Evolutionary conservation across 2,113 vertebrate genomes (phyloP).

Genomic region (Cephalopterus ornatus): DNA sequence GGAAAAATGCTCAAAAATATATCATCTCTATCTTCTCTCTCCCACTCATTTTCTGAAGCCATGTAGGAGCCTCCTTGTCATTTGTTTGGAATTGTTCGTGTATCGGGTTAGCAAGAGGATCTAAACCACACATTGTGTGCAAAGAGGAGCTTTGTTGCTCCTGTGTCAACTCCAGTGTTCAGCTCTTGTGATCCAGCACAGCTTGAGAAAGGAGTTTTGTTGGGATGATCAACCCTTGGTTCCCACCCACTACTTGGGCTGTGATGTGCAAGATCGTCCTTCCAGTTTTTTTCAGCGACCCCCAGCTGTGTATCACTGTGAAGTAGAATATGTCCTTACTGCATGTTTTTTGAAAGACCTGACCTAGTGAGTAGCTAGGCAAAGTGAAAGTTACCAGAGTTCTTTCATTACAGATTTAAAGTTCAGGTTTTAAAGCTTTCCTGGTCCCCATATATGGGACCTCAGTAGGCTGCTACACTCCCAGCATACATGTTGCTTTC

Average conservation of each 20-base stretch:
- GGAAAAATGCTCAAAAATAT: background rate
- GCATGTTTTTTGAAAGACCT: background rate
- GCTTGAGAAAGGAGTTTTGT: background rate
- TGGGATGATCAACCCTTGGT: background rate
- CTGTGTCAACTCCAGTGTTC: background rate
- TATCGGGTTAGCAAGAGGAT: rapidly evolving
- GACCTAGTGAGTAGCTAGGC: background rate
- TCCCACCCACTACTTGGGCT: background rate
- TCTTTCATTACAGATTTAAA: background rate
- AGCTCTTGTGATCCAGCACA: background rate
- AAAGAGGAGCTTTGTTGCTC: background rate
- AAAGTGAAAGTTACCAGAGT: too few species aligned
- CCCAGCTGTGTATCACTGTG: background rate
- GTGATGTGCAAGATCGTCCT: background rate
- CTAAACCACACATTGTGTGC: background rate
- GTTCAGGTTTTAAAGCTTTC: background rate
- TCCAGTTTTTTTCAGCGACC: background rate
- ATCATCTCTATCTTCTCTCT: background rate
- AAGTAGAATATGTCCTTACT: background rate
- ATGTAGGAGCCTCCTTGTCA: rapidly evolving
- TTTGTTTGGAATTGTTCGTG: background rate
- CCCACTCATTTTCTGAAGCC: background rate
- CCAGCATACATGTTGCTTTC: background rate
- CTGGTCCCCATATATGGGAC: background rate
- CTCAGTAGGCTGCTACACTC: background rate